Evolutionary conservation across 2,113 vertebrate species (phyloP).

Genomic region (Larimichthys polyactis): DNA sequence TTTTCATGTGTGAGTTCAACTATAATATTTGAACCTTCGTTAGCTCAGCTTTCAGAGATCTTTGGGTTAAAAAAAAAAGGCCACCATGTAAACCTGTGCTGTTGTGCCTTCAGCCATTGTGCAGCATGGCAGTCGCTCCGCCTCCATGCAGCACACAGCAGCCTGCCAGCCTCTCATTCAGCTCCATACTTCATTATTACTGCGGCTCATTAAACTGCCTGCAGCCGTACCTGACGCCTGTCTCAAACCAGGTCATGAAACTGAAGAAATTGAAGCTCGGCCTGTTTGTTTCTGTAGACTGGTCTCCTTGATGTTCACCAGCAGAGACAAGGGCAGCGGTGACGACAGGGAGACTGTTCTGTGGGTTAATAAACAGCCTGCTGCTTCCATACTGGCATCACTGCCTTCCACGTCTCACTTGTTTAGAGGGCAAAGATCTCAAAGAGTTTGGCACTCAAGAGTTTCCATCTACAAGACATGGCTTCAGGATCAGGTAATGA

Average conservation of each 20-base stretch:
- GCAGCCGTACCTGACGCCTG: conserved; percentile 11
- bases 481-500: background rate
- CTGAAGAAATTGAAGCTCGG: conserved; percentile 26
- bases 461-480: background rate
- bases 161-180: conserved; percentile 12
- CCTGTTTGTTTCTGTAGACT: background rate
- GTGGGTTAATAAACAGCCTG: background rate
- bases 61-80: background rate
- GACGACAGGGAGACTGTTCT: background rate
- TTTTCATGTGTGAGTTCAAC: background rate
- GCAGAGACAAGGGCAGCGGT: background rate
- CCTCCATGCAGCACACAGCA: conserved; percentile 19
- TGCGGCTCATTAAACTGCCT: conserved; percentile 36
- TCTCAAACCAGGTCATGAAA: conserved; percentile 25
- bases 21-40: background rate
- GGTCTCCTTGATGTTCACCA: background rate
- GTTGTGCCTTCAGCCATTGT: background rate
- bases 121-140: background rate
- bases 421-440: background rate
- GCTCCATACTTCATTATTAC: conserved; percentile 27
- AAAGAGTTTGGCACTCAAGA: background rate
- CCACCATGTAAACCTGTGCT: background rate
- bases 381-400: background rate
- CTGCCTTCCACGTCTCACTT: background rate
- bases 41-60: background rate